Base-by-base conservation (phyloP, 2,113 vertebrate genomes). In the Podarcis cretensis region DNA sequence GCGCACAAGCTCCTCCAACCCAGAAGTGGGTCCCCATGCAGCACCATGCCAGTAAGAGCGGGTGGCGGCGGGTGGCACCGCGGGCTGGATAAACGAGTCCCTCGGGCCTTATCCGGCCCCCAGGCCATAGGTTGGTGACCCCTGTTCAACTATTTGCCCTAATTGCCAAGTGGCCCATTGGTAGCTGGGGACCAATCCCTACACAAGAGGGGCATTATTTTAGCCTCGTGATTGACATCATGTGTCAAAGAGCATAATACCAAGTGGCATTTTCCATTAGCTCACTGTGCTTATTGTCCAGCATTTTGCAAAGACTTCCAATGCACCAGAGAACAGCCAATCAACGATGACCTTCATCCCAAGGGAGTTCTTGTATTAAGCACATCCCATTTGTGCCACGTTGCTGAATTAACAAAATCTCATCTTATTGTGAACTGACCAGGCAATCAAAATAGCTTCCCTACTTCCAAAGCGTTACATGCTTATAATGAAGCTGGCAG, bases 391-490 rank as follows among this genome's bases (percentile, higher is more conserved):
- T 0, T 85, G 91, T 59, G 85, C 0, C 79, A 78, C 75, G 82
- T 84, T 48, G 59, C 88, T 86, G 89, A 90, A 87, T 65, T 87
- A 94, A 87, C 25, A 90, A 57, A 90, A 89, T 65, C 85, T 63
- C 75, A 74, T 84, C 92, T 92, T 23, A 83, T 35, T 87, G 0
- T 0, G 40, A 66, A 89, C 88, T 86, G 86, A 78, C 35, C 20
- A 86, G 79, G 90, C 87, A 90, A 93, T 32, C 90, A 81, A 90
- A 94, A 93, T 68, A 92, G 75, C 89, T 93, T 32, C 83, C 32
- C 43, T 4, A 4, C 74, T 21, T 84, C 83, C 30, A 40, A 0
- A 9, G 86, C 35, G 0, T 91, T 2, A 13, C 14, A 10, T 59
- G 65, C 63, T 1, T 2, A 1, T 30, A 48, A 86, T 32, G 27